Conservation (phyloP, 2,113 vertebrate species). For the Glaucidium brasilianum region DNA sequence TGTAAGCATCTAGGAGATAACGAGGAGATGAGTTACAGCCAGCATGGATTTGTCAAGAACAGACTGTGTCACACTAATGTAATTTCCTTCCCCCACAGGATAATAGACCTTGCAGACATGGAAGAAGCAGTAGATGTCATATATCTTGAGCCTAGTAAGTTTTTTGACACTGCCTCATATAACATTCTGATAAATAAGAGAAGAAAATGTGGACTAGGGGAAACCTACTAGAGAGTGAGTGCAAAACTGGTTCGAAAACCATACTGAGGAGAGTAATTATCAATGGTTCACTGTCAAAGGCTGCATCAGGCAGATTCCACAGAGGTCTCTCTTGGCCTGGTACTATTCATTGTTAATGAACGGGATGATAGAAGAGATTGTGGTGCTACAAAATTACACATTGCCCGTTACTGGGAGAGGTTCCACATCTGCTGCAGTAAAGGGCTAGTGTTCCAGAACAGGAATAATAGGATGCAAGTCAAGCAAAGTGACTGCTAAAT, state of each 20-base stretch:
- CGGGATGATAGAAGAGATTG: background rate
- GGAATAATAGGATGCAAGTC: background rate
- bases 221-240: background rate
- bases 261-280: background rate
- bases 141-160: background rate
- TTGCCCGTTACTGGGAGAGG: background rate
- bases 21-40: background rate
- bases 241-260: background rate
- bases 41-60: slow-evolving; percentile 1
- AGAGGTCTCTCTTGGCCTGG: background rate
- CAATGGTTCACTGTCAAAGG: background rate
- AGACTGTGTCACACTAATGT: background rate
- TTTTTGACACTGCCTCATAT: background rate
- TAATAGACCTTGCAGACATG: background rate
- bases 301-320: background rate
- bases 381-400: background rate
- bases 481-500: background rate
- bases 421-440: background rate
- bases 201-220: background rate
- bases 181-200: slow-evolving; percentile 7
- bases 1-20: background rate
- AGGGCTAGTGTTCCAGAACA: background rate
- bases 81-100: background rate
- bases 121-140: background rate
- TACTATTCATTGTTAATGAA: background rate